Base-by-base conservation (phyloP, 1,140 invertebrate species). In the Drosophila melanogaster region DNA sequence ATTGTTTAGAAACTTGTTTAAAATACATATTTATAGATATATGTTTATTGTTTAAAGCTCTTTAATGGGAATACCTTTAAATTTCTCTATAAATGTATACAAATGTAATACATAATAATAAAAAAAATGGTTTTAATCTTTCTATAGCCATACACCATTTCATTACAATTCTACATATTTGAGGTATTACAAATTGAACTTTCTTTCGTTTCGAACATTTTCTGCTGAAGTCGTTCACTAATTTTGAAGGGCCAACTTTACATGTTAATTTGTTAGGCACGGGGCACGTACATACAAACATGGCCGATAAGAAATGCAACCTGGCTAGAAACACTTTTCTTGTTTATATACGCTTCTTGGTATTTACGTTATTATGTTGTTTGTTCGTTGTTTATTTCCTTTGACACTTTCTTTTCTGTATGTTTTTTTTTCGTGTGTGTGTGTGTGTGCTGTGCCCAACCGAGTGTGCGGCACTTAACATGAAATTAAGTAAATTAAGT, bases 201-300 rank as follows among this genome's bases (percentile, higher is more conserved):
- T 44, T 44, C 24, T 57, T 19, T 14, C 11, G 3, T 35, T 3
- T 30, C 3, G 3, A 37, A 50, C 41, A 74, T 57, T 75, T 74
- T 49, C 65, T 50, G 47, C 35, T 44, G 15, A 43, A 58, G 30
- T 44, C 43, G 55, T 56, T 30, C 54, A 54, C 46, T 71, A 74
- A 67, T 72, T 87, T 89, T 74, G 15, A 65, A 83, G 55, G 74
- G 46, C 51, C 38, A 51, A 55, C 62, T 77, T 77, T 46, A 90
- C 79, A 84, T 87, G 84, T 84, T 87, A 87, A 87, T 87, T 87
- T 87, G 70, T 77, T 74, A 80, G 69, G 44, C 85, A 87, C 79
- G 83, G 44, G 64, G 62, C 74, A 81, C 78, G 81, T 85, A 53
- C 33, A 41, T 85, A 49, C 33, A 41, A 49, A 59, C 61, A 43